Conservation (phyloP, 2,888 invertebrate genomes). For the Cremastobaeus sp. region DNA sequence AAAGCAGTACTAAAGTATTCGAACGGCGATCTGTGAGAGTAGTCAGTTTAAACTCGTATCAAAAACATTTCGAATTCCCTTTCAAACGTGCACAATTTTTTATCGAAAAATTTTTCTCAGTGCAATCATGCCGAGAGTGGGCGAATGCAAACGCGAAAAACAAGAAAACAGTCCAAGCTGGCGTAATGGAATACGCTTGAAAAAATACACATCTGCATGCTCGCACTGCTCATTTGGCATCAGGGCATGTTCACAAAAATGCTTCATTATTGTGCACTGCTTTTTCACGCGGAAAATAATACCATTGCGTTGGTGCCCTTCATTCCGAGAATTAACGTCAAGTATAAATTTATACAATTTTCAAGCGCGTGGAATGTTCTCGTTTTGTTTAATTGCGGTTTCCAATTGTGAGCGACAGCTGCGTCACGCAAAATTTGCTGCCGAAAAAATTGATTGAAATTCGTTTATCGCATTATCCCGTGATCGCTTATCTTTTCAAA, state of each 20-base stretch:
- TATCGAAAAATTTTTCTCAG: slow-evolving; percentile 39
- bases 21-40: slow-evolving; percentile 6
- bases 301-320: slow-evolving; percentile 40
- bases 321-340: slow-evolving; percentile 56
- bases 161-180: slow-evolving; percentile 23
- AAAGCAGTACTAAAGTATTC: slow-evolving; percentile 21
- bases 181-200: slow-evolving; percentile 54
- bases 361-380: slow-evolving; percentile 30
- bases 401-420: slow-evolving; percentile 5
- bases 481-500: slow-evolving; percentile 7
- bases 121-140: slow-evolving; percentile 38
- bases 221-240: slow-evolving; percentile 38
- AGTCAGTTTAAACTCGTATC: slow-evolving; percentile 22
- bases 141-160: slow-evolving; percentile 21
- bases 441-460: slow-evolving; percentile 50
- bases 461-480: slow-evolving; percentile 43
- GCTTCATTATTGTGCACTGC: slow-evolving; percentile 46
- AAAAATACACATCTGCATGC: slow-evolving; percentile 43
- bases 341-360: slow-evolving; percentile 55
- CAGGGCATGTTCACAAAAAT: slow-evolving; percentile 48
- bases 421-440: slow-evolving; percentile 20
- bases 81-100: slow-evolving; percentile 32
- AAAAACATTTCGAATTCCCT: slow-evolving; percentile 41
- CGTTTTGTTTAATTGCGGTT: slow-evolving; percentile 54
- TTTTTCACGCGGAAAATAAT: slow-evolving; percentile 53